Conservation (phyloP, 2,797 vertebrate genomes). For the Melanotaenia boesemani region DNA sequence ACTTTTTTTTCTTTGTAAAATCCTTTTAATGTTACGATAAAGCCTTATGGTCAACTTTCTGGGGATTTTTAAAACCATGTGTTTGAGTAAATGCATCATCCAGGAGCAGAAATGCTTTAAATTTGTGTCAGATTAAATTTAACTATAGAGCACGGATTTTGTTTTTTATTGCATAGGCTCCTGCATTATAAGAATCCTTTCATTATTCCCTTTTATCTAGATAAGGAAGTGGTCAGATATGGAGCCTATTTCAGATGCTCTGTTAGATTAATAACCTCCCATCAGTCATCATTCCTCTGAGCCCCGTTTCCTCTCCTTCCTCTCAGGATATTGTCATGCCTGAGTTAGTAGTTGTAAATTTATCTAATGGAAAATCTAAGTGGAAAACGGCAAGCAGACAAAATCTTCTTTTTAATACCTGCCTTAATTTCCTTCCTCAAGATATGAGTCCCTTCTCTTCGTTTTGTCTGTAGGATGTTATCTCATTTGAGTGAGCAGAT, state of each 20-base stretch:
- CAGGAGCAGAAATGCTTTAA: not conserved
- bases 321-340: constrained; percentile 46
- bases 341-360: constrained; percentile 25
- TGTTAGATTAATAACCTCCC: constrained; percentile 51
- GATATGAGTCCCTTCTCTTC: not conserved
- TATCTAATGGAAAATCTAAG: constrained; percentile 38
- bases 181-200: constrained; percentile 1
- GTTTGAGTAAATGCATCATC: constrained; percentile 1
- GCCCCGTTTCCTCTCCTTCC: constrained; percentile 42
- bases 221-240: constrained; percentile 36
- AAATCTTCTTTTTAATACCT: constrained; percentile 19
- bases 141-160: not conserved
- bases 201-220: constrained; percentile 10
- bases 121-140: not conserved
- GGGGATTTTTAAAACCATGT: not conserved
- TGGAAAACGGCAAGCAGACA: constrained; percentile 12
- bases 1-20: too few relatives aligned
- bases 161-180: not conserved
- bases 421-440: constrained; percentile 38
- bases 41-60: not conserved
- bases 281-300: constrained; percentile 54
- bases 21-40: not conserved
- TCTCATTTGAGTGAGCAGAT: constrained; percentile 84
- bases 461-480: constrained; percentile 76
- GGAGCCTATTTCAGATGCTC: constrained; percentile 28